Evolutionary conservation across 1,140 invertebrate genomes (phyloP).

Genomic region (Helicoverpa armigera): DNA sequence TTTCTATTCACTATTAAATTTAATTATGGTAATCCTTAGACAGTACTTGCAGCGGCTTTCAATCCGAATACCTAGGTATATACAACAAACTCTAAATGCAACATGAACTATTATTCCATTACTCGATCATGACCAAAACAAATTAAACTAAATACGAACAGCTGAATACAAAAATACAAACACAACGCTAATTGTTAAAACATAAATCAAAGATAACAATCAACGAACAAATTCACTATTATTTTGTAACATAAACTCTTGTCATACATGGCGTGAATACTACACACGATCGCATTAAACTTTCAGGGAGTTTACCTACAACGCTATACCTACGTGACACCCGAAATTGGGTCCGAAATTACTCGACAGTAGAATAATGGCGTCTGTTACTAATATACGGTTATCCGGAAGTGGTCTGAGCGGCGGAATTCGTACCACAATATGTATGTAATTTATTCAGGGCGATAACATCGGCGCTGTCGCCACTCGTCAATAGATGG

Average conservation of each 20-base stretch:
- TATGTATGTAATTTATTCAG: constrained; percentile 58
- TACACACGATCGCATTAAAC: constrained; percentile 43
- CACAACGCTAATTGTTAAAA: not conserved
- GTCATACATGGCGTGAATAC: constrained; percentile 43
- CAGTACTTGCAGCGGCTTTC: too few relatives aligned
- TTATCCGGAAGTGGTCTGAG: constrained; percentile 60
- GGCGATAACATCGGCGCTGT: constrained; percentile 16
- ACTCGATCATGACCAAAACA: not conserved
- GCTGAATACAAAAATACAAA: not conserved
- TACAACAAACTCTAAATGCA: too few relatives aligned
- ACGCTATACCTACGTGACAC: constrained; percentile 46
- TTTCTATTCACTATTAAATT: too few relatives aligned
- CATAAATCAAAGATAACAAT: constrained; percentile 35
- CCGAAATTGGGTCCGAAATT: constrained; percentile 57
- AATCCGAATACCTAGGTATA: too few relatives aligned
- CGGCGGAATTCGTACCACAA: constrained; percentile 59
- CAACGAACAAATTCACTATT: constrained; percentile 27
- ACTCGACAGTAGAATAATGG: constrained; percentile 56
- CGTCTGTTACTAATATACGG: constrained; percentile 57
- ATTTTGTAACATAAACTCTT: constrained; percentile 27
- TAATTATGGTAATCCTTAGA: too few relatives aligned
- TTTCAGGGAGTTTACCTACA: constrained; percentile 50
- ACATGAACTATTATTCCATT: too few relatives aligned
- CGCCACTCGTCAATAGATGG: constrained; percentile 68
- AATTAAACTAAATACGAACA: not conserved